Conservation (phyloP, 2,888 invertebrate genomes). For the Apotomis turbidana region DNA sequence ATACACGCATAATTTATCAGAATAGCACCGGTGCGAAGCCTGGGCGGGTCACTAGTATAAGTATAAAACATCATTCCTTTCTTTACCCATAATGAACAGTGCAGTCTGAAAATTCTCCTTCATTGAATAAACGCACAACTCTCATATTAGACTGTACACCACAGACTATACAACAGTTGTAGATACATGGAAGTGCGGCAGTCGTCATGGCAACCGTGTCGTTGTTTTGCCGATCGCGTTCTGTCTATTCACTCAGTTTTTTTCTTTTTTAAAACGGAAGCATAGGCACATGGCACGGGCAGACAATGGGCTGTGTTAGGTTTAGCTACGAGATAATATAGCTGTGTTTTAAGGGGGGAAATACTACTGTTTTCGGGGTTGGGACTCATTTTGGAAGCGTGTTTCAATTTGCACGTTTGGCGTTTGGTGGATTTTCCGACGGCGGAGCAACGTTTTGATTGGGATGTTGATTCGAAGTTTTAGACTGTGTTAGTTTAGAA, state of each 20-base stretch:
- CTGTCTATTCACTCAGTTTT: constrained; percentile 65
- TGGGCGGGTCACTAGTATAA: no score
- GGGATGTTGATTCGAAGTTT: no score
- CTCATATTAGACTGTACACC: constrained; percentile 1
- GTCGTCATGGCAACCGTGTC: constrained; percentile 71
- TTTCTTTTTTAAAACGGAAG: constrained; percentile 63
- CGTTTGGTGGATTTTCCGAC: no score
- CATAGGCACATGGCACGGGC: constrained; percentile 57
- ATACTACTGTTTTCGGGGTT: neutral
- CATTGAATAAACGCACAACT: neutral
- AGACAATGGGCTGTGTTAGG: constrained; percentile 50
- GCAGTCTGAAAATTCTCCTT: no score
- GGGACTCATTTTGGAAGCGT: neutral
- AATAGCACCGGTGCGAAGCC: no score
- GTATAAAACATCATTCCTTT: no score
- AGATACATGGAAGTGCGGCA: constrained; percentile 59
- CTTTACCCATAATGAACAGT: no score
- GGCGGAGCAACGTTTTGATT: no score
- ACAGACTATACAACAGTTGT: constrained; percentile 22
- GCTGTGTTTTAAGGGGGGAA: constrained; percentile 13
- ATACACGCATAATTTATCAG: no score
- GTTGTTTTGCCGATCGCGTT: constrained; percentile 79
- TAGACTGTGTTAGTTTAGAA: no score
- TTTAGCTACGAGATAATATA: constrained; percentile 20
- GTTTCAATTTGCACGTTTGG: neutral